A percentile compares a stretch with the other conserved stretches of the same genome.
Evolutionary conservation across 2,113 vertebrate species (phyloP).

Genomic region (Channa maculata): DNA sequence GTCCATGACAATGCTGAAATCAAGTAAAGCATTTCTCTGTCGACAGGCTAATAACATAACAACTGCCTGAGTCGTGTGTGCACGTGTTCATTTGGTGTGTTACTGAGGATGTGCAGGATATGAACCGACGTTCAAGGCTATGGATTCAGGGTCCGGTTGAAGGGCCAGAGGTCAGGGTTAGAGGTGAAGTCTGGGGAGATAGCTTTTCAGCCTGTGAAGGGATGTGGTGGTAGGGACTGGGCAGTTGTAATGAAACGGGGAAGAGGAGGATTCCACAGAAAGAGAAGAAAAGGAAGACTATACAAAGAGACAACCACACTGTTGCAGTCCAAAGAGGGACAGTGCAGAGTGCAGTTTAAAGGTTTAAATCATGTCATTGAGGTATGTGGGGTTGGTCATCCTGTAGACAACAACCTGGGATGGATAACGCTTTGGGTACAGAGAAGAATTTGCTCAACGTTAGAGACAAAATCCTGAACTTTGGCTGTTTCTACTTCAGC

Average conservation of each 20-base stretch:
- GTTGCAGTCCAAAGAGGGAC: background rate
- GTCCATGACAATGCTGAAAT: no score
- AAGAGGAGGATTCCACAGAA: constrained; percentile 3
- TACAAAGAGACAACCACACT: constrained; percentile 8
- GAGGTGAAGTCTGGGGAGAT: constrained; percentile 19
- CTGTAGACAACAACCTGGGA: background rate
- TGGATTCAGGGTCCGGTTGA: background rate
- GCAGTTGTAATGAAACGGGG: background rate
- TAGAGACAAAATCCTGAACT: background rate
- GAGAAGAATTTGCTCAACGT: constrained; percentile 6
- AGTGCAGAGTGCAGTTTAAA: constrained; percentile 7
- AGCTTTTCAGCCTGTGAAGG: background rate
- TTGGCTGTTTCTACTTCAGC: no score
- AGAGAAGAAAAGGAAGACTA: background rate
- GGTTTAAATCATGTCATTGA: constrained; percentile 13
- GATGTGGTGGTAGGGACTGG: constrained; percentile 3
- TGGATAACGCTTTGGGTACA: constrained; percentile 3
- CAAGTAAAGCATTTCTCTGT: background rate
- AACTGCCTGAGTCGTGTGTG: background rate
- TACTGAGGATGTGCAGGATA: constrained; percentile 24
- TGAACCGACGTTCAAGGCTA: constrained; percentile 13
- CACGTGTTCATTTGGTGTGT: constrained; percentile 13
- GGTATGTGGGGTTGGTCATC: background rate
- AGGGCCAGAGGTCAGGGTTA: background rate
- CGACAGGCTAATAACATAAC: background rate